These are phyloP conservation scores for Climacteris rufus DNA, from an alignment of 2,113 vertebrate genomes.

Conservation along the genomic window DNA sequence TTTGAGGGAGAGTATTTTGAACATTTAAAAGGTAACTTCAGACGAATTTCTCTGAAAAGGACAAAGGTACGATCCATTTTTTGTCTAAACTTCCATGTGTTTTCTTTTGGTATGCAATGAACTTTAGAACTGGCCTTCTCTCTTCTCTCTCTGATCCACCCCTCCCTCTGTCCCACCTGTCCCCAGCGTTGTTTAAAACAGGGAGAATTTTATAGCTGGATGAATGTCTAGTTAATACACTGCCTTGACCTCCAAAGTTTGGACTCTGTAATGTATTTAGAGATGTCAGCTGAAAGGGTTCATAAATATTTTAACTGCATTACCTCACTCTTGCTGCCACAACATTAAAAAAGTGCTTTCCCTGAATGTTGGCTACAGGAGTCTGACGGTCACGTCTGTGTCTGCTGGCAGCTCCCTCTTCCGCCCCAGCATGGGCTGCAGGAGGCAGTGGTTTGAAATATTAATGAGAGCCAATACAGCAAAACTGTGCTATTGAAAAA, in stretches of 20 bases:
- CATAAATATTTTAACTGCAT: conserved; percentile 45
- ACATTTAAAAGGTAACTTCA: background rate
- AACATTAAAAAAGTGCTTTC: background rate
- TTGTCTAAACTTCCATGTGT: background rate
- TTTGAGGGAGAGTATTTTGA: background rate
- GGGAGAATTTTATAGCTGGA: background rate
- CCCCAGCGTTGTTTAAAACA: background rate
- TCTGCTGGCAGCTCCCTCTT: conserved; percentile 18
- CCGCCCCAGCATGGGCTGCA: background rate
- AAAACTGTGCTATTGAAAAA: background rate
- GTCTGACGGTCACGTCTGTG: background rate
- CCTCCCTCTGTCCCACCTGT: too few species aligned
- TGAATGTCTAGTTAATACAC: background rate
- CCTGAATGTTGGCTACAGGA: background rate
- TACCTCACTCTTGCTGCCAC: background rate
- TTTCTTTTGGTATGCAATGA: background rate
- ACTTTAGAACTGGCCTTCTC: background rate
- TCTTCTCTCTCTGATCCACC: background rate
- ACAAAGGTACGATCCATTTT: background rate
- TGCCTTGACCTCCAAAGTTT: background rate
- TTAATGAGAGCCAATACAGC: background rate
- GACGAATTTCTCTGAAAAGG: background rate
- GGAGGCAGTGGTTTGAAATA: background rate
- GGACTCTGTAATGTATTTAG: background rate
- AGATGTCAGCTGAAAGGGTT: background rate